Conservation (phyloP, 2,113 vertebrate species). For the Lepus timidus region DNA sequence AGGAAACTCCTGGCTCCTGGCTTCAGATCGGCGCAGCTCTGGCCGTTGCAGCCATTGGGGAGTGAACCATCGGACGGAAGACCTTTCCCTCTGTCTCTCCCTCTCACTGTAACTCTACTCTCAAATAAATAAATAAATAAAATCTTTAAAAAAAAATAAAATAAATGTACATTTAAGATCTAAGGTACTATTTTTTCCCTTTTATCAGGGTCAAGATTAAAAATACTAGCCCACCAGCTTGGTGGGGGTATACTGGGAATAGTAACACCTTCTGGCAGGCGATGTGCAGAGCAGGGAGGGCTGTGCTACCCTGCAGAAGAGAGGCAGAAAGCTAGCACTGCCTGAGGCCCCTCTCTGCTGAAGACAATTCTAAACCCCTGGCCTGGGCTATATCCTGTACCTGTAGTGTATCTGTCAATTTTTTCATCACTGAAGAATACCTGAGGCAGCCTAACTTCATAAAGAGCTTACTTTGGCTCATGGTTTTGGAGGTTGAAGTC, state of each 20-base stretch:
- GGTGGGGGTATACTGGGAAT: neutral
- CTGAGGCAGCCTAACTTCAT: too few relatives aligned
- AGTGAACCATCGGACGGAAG: too few relatives aligned
- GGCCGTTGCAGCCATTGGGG: too few relatives aligned
- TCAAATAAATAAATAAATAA: too few relatives aligned
- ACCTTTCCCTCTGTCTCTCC: too few relatives aligned
- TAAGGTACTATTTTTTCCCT: neutral
- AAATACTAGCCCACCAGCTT: neutral
- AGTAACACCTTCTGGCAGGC: neutral
- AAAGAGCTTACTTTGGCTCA: too few relatives aligned
- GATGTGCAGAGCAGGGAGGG: neutral
- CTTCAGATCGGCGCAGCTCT: too few relatives aligned
- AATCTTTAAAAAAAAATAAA: neutral
- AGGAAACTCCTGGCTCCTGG: too few relatives aligned
- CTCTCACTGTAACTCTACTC: too few relatives aligned
- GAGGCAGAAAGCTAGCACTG: neutral
- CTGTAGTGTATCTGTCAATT: too few relatives aligned
- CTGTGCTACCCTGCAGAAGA: neutral
- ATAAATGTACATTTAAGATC: neutral
- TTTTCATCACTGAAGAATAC: too few relatives aligned
- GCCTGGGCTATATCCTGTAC: neutral
- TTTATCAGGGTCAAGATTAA: neutral
- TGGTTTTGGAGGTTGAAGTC: too few relatives aligned
- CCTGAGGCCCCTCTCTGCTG: neutral
- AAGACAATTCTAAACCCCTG: neutral